Percentiles rank a stretch among this genome's conserved stretches.
Conservation (phyloP, 1,140 invertebrate genomes). For the Drosophila mojavensis region DNA sequence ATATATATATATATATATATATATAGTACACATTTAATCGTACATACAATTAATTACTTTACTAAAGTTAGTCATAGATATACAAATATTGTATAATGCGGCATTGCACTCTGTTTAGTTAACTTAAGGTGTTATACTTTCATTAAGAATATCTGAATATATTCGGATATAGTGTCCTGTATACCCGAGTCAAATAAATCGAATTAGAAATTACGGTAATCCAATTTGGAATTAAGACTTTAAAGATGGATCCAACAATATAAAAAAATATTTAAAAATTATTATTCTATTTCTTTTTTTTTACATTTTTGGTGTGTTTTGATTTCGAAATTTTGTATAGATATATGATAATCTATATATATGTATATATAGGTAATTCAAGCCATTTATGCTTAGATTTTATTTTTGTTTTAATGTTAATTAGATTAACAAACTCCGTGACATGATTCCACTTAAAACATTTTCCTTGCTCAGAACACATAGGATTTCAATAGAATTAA, state of each 20-base stretch:
- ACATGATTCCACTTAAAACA: slow-evolving; percentile 1
- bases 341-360: not conserved
- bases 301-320: not conserved
- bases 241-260: not conserved
- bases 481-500: slow-evolving; percentile 7
- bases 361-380: no score
- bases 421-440: slow-evolving; percentile 30
- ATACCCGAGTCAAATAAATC: not conserved
- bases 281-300: not conserved
- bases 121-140: slow-evolving; percentile 6
- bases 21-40: slow-evolving; percentile 32
- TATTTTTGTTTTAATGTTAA: not conserved
- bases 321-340: not conserved
- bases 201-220: not conserved
- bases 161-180: not conserved
- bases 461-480: not conserved
- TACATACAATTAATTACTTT: slow-evolving; percentile 6
- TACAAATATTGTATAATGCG: slow-evolving; percentile 74
- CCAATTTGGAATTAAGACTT: not conserved
- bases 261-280: not conserved
- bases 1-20: not conserved
- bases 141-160: slow-evolving; percentile 2
- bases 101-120: slow-evolving; percentile 65
- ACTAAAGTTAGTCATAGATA: slow-evolving; percentile 21
- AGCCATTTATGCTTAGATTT: not conserved